Evolutionary conservation across 2,113 vertebrate species (phyloP), one percentile per base, ranked within the genome.

Genomic region (Anhinga anhinga): DNA sequence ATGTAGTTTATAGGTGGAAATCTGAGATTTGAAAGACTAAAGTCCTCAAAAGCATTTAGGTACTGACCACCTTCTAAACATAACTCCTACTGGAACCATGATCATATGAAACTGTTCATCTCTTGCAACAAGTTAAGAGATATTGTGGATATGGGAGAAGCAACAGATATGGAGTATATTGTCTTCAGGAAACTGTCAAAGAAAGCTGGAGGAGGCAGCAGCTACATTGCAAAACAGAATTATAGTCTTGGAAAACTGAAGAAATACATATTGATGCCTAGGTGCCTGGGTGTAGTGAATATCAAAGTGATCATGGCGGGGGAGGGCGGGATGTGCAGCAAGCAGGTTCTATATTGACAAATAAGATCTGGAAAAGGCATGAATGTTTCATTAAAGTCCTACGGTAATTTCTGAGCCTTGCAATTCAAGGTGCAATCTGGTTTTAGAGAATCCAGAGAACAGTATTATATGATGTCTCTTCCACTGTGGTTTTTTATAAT

Each of bases 271-370:
- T 71, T 66, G 18, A 32, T 82, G 32, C 4, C 5, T 5, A 50
- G 10, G 4, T 82, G 25, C 4, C 5, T 5, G 56, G 10, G 4
- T 67, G 11, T 25, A n/a, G 22, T 42, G 61, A 87, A 55, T 82
- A 71, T 45, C 30, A 59, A 74, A 23, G 21, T 65, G 26, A 30
- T 72, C 20, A 2, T 36, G 23, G 14, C 7, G 53, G 15, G 7
- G 32, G 10, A 3, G 4, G 2, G 13, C 5, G 8, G 42, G 8
- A 14, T 3, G 3, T 5, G 10, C 5, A 4, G 26, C 59, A 87
- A 53, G 20, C 26, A 79, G 56, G 20, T 53, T 65, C 50, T 69
- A 0, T 69, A 30, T 40, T 45, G 62, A 56, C 40, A 83, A 74
- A 25, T 56, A 53, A 61, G 42, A 45, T 9, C 17, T 79, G 15